Evolutionary conservation across 2,888 invertebrate species (phyloP).

Genomic region (Drosophila meridionalis): DNA sequence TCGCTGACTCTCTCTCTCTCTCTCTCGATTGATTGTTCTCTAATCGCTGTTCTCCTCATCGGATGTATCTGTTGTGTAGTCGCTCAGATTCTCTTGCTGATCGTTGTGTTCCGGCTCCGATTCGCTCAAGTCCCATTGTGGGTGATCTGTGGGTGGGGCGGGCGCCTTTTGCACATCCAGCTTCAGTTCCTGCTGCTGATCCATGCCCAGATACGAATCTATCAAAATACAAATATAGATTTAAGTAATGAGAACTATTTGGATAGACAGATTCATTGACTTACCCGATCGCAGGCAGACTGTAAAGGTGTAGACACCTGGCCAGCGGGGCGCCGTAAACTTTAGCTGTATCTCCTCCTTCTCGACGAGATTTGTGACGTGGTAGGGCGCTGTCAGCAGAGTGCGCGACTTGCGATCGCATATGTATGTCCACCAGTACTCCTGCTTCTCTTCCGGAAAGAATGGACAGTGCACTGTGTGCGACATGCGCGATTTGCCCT

Average conservation of each 20-base stretch:
- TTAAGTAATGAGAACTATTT: not conserved
- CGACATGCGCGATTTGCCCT: constrained; percentile 96
- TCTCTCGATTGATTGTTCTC: not conserved
- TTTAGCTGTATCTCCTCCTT: constrained; percentile 96
- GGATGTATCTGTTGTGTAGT: constrained; percentile 89
- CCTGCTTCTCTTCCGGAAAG: constrained; percentile 98
- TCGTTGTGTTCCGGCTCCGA: constrained; percentile 91
- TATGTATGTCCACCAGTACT: constrained; percentile 99
- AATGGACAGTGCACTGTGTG: constrained; percentile 99
- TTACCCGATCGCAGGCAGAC: constrained; percentile 94
- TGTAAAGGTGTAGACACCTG: constrained; percentile 95
- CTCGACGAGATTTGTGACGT: constrained; percentile 96
- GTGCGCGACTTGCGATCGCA: constrained; percentile 97
- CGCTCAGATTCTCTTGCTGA: constrained; percentile 88
- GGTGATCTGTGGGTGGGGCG: constrained; percentile 95
- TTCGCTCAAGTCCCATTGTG: constrained; percentile 99
- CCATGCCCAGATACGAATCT: constrained; percentile 99
- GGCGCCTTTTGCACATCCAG: constrained; percentile 98
- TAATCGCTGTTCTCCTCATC: constrained; percentile 86
- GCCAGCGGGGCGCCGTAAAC: constrained; percentile 98
- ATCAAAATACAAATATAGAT: not conserved
- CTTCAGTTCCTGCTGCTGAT: constrained; percentile 97
- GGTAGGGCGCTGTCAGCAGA: constrained; percentile 95
- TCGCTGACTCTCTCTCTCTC: not conserved
- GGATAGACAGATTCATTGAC: not conserved